Evolutionary conservation across 2,113 vertebrate genomes (phyloP).

Genomic region (Brachyistius frenatus): DNA sequence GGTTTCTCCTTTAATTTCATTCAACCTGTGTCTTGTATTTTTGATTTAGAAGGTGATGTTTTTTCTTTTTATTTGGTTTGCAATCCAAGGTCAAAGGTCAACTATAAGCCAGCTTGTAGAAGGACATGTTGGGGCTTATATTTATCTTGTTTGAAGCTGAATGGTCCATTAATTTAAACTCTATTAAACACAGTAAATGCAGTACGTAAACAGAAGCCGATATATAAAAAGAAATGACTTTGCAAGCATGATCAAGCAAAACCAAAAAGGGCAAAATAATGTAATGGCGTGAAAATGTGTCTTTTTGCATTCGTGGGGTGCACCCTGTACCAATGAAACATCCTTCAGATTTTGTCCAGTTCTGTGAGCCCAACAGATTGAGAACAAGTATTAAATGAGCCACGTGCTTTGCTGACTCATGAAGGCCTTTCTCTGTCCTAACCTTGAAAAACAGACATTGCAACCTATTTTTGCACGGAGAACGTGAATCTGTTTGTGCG

Average conservation of each 20-base stretch:
- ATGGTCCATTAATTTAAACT: background rate
- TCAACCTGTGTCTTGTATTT: background rate
- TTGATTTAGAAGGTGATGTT: background rate
- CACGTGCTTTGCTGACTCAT: slow-evolving; percentile 56
- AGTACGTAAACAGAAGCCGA: background rate
- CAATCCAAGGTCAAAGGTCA: slow-evolving; percentile 12
- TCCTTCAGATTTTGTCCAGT: background rate
- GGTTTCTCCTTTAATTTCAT: no score
- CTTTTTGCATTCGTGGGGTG: slow-evolving; percentile 10
- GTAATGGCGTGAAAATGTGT: background rate
- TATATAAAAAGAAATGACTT: background rate
- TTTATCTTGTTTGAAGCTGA: background rate
- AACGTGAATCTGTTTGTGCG: slow-evolving; percentile 52
- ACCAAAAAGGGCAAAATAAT: background rate
- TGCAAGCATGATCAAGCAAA: background rate
- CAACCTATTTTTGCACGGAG: slow-evolving; percentile 35
- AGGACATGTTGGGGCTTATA: background rate
- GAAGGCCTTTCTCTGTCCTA: slow-evolving; percentile 36
- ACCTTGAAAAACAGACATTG: slow-evolving; percentile 68
- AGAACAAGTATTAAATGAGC: slow-evolving; percentile 44
- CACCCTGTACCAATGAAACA: background rate
- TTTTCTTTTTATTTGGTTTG: background rate
- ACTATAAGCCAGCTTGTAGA: background rate
- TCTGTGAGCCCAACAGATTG: slow-evolving; percentile 19
- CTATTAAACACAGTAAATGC: background rate